A percentile compares a stretch with the other conserved stretches of the same genome.
phyloP scores from a whole-genome alignment of 2,888 invertebrate species.

The Pogonocherus hispidulus region DNA sequence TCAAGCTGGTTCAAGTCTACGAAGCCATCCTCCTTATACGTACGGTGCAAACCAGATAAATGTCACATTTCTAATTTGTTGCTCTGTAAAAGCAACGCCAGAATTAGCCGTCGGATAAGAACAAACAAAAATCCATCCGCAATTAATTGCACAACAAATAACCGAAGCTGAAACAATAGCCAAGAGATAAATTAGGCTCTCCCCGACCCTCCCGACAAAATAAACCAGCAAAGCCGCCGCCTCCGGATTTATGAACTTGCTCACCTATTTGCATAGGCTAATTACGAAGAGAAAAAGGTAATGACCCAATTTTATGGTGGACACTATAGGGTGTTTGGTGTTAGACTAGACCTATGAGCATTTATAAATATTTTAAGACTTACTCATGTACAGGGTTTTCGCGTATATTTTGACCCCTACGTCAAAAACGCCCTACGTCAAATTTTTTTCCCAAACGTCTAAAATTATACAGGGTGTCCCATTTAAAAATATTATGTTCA shows the following conservation, averaged over 20 bases:
- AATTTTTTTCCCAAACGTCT: too few relatives aligned
- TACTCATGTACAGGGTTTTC: too few relatives aligned
- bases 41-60: too few relatives aligned
- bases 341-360: neutral
- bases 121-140: conserved; percentile 1
- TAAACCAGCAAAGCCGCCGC: conserved; percentile 33
- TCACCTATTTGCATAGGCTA: conserved; percentile 45
- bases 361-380: too few relatives aligned
- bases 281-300: conserved; percentile 41
- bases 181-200: conserved; percentile 2
- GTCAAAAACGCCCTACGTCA: too few relatives aligned
- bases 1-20: too few relatives aligned
- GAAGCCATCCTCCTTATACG: too few relatives aligned
- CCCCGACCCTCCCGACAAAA: neutral
- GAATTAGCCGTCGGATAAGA: neutral
- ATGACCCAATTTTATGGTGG: conserved; percentile 42
- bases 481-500: too few relatives aligned
- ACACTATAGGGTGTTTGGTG: neutral
- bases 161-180: conserved; percentile 13
- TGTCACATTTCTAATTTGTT: too few relatives aligned
- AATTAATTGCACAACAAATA: conserved; percentile 17
- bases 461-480: too few relatives aligned
- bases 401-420: too few relatives aligned
- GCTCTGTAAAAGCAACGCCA: neutral
- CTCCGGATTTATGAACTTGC: conserved; percentile 43